These are phyloP conservation scores for Apis mellifera DNA, from an alignment of 1,140 invertebrate species.

Conservation along the genomic window Amel_HAv3.1 CM009936.2:9023001-9023500, in stretches of 20 bases:
- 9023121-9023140: background rate
- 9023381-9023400: constrained; percentile 64
- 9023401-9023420: constrained; percentile 68
- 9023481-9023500: background rate
- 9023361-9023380: constrained; percentile 61
- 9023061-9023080: background rate
- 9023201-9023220: background rate
- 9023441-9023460: constrained; percentile 41
- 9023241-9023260: background rate
- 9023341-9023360: constrained; percentile 59
- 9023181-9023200: background rate
- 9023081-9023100: background rate
- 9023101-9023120: background rate
- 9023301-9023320: constrained; percentile 29
- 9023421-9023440: constrained; percentile 53
- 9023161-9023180: background rate
- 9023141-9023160: background rate
- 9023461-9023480: background rate
- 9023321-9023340: constrained; percentile 54
- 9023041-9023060: background rate
- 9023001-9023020: background rate
- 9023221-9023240: background rate
- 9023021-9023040: background rate
- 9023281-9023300: constrained; percentile 25
- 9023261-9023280: too few species aligned